Base-by-base conservation (phyloP, 2,797 vertebrate genomes). In the Cirrhinus molitorella region DNA sequence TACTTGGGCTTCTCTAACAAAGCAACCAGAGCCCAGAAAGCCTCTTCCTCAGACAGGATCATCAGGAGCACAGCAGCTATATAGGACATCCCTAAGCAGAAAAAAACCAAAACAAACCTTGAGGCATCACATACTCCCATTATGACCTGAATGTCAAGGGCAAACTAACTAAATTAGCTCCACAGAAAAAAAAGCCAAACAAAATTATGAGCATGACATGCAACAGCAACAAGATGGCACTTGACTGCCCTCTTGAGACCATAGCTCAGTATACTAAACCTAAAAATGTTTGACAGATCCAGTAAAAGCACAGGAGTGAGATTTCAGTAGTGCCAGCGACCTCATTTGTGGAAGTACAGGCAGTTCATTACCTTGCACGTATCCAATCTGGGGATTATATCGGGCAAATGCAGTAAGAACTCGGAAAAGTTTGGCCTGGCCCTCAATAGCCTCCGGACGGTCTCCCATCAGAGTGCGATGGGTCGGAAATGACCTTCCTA, bases 1-100 rank as follows among this genome's bases (percentile, higher is more conserved):
- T 93, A 94, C 87, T 93, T 94, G n/a, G 93, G 90, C 83, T 92
- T 91, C 78, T 94, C 93, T 74, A 95, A 84, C 77, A 94, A 87
- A n/a, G 92, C 91, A 2, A 92, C 90, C 73, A 95, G 86, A 81
- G 94, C 93, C 94, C 95, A 95, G 80, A 95, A 96, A 0, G 94
- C 92, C 63, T 96, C 94, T 79, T 95, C 94, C 73, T 95, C 94
- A 40, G 86, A 88, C 84, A 95, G 74, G 84, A 94, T 91, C 94
- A 95, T 95, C 85, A 96, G 91, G 81, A 96, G 86, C 81, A 95
- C 93, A 0, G 94, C 94, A 63, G 93, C 94, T 51, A 96, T 92
- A 89, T 95, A 94, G 59, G 94, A 94, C 94, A 95, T 96, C 53
- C 93, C 94, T 95, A 40, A 47, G 9, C 28, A 75, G 23, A 79